Evolutionary conservation across 2,888 invertebrate genomes (phyloP).

Genomic region (Drosophila infuscata): DNA sequence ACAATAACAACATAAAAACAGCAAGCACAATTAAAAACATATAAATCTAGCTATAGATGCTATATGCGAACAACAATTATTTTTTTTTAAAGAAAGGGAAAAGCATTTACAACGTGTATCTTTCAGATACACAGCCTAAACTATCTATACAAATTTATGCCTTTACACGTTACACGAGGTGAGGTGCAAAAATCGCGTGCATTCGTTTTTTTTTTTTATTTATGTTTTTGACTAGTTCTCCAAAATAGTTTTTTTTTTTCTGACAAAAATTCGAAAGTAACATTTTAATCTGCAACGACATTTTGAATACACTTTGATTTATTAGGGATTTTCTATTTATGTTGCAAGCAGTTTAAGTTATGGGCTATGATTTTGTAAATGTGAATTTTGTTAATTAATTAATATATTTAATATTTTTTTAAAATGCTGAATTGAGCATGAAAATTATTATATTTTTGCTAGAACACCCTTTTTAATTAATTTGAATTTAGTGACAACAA

Average conservation of each 20-base stretch:
- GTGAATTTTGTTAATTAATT: background rate
- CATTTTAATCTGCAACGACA: background rate
- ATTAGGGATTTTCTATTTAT: background rate
- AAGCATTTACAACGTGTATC: slow-evolving; percentile 8
- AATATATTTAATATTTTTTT: background rate
- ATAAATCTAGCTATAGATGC: slow-evolving; percentile 42
- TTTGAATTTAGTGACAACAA: slow-evolving; percentile 1
- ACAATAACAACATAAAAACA: slow-evolving; percentile 18
- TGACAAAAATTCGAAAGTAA: background rate
- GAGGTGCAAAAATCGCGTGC: slow-evolving; percentile 48
- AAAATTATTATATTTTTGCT: too few species aligned
- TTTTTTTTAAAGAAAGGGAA: slow-evolving; percentile 15
- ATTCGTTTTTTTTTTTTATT: background rate
- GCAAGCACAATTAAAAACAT: slow-evolving; percentile 50
- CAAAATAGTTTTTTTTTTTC: slow-evolving; percentile 1
- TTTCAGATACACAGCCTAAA: slow-evolving; percentile 19
- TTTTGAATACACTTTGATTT: slow-evolving; percentile 27
- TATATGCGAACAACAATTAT: slow-evolving; percentile 19
- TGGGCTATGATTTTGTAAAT: background rate
- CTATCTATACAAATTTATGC: slow-evolving; percentile 27
- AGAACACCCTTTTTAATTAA: background rate
- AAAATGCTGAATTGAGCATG: background rate
- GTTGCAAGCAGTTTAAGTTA: background rate
- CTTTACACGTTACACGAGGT: background rate
- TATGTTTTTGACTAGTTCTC: slow-evolving; percentile 12